phyloP scores from a whole-genome alignment of 1,140 invertebrate species.

The Meloidogyne hapla region DNA sequence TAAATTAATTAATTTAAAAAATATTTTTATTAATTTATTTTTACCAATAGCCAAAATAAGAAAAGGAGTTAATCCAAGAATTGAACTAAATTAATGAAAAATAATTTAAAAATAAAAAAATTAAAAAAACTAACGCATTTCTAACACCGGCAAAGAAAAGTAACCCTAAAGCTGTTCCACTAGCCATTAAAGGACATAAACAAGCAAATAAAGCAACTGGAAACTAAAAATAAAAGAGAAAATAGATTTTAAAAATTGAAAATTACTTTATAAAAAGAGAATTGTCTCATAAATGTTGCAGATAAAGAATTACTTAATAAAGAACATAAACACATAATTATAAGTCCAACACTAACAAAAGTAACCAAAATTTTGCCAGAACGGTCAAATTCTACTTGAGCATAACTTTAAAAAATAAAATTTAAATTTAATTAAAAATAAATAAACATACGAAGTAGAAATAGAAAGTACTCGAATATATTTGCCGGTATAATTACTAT shows the following conservation, averaged over 20 bases:
- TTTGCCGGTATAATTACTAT: slow-evolving; percentile 46
- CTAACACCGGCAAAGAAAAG: slow-evolving; percentile 55
- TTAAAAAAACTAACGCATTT: slow-evolving; percentile 26
- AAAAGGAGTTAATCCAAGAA: slow-evolving; percentile 56
- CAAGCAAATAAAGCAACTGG: slow-evolving; percentile 48
- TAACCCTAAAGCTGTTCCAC: slow-evolving; percentile 53
- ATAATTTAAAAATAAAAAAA: slow-evolving; percentile 34
- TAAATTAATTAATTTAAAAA: not conserved
- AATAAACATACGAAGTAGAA: not conserved
- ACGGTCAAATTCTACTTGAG: slow-evolving; percentile 38
- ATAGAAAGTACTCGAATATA: slow-evolving; percentile 35
- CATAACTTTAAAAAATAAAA: slow-evolving; percentile 32
- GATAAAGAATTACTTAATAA: slow-evolving; percentile 41
- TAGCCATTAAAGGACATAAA: slow-evolving; percentile 56
- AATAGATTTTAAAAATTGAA: not conserved
- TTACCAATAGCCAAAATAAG: slow-evolving; percentile 57
- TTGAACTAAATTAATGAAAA: slow-evolving; percentile 33
- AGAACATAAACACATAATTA: slow-evolving; percentile 51
- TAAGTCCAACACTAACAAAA: slow-evolving; percentile 46
- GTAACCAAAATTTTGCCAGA: slow-evolving; percentile 46
- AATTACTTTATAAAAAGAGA: slow-evolving; percentile 45
- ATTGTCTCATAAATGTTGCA: slow-evolving; percentile 49
- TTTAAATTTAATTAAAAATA: not conserved
- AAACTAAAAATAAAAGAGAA: too few relatives aligned
- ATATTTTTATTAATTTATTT: not conserved